These are phyloP conservation scores for Brachirus orientalis DNA, from an alignment of 2,113 vertebrate species.

Conservation along the genomic window DNA sequence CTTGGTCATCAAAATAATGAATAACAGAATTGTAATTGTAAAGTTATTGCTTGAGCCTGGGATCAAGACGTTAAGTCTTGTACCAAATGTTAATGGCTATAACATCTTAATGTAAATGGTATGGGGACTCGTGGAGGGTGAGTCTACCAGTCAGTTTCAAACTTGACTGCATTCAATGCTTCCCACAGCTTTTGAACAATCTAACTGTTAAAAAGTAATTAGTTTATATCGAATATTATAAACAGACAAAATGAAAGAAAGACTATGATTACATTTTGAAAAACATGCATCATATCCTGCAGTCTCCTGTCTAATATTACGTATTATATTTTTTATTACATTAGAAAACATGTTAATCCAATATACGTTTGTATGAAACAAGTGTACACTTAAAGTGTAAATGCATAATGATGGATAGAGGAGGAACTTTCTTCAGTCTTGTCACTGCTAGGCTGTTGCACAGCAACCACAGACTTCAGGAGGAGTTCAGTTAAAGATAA, in stretches of 20 bases:
- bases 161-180: neutral
- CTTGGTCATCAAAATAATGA: too few species aligned
- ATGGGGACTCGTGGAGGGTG: too few species aligned
- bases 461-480: neutral
- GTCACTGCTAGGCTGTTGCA: slow-evolving; percentile 1
- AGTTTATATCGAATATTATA: neutral
- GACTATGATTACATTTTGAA: neutral
- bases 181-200: too few species aligned
- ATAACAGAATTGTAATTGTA: too few species aligned
- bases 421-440: neutral
- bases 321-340: too few species aligned
- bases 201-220: neutral
- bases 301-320: neutral
- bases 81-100: neutral
- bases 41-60: too few species aligned
- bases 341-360: too few species aligned
- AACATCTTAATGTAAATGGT: neutral
- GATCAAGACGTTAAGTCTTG: too few species aligned
- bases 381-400: neutral
- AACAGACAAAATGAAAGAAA: neutral
- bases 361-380: neutral
- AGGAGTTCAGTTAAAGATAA: neutral
- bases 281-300: neutral
- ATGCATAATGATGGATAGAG: neutral
- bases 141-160: too few species aligned